phyloP scores from a whole-genome alignment of 1,140 invertebrate genomes.

The Drosophila mojavensis region DNA sequence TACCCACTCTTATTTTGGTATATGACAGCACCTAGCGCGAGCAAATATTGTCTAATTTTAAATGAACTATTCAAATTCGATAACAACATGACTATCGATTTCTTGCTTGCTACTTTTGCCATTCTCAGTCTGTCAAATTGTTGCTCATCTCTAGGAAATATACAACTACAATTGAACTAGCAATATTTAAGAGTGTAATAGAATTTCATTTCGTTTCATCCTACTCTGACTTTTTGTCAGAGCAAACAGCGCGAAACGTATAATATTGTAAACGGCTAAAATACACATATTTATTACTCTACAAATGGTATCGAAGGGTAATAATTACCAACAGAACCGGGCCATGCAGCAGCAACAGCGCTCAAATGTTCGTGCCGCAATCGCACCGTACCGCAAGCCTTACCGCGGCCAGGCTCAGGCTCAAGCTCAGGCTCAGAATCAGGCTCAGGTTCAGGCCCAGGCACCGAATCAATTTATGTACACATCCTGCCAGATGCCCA shows the following conservation, averaged over 20 bases:
- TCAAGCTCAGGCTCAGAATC: conserved; percentile 19
- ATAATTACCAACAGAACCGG: conserved; percentile 51
- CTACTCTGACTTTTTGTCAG: conserved; percentile 12
- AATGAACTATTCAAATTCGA: conserved; percentile 3
- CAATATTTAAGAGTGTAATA: conserved; percentile 40
- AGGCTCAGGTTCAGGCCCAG: conserved; percentile 23
- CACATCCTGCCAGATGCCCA: conserved; percentile 78
- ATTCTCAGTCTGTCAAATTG: conserved; percentile 12
- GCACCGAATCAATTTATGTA: conserved; percentile 50
- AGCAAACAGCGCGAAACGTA: background rate
- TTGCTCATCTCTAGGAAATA: conserved; percentile 22
- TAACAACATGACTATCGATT: background rate
- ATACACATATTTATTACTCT: background rate
- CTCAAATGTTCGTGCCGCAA: conserved; percentile 51
- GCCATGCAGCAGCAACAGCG: conserved; percentile 48
- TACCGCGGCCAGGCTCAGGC: conserved; percentile 43
- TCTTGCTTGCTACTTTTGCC: conserved; percentile 1
- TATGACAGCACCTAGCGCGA: background rate
- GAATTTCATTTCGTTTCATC: conserved; percentile 17
- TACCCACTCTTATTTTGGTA: background rate
- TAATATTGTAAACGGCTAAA: conserved; percentile 1
- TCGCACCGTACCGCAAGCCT: conserved; percentile 66
- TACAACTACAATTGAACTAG: conserved; percentile 25
- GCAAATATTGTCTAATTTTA: background rate
- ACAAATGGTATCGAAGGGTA: conserved; percentile 59